Evolutionary conservation across 1,140 invertebrate species (phyloP).

Genomic region (Centruroides vittatus): DNA sequence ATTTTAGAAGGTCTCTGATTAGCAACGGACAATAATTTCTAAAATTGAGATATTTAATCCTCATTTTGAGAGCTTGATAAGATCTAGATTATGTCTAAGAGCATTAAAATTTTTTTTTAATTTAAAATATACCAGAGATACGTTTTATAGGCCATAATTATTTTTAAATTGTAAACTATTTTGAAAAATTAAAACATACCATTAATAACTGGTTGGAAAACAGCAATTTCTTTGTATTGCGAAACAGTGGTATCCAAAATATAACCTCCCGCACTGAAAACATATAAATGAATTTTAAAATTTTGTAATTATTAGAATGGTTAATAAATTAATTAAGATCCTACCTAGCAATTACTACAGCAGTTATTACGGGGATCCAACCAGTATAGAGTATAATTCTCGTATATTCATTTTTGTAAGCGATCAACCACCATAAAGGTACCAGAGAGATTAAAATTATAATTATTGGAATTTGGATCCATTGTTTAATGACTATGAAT

Average conservation of each 20-base stretch:
- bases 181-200: constrained; percentile 18
- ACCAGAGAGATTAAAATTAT: constrained; percentile 38
- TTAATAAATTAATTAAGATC: no score
- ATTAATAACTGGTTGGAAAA: constrained; percentile 36
- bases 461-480: constrained; percentile 10
- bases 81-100: no score
- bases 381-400: constrained; percentile 57
- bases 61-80: no score
- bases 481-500: constrained; percentile 4
- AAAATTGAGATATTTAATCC: no score
- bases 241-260: constrained; percentile 27
- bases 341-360: constrained; percentile 76
- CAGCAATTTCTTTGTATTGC: constrained; percentile 28
- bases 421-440: constrained; percentile 60
- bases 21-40: no score
- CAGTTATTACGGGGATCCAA: constrained; percentile 70
- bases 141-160: no score
- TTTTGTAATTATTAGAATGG: no score
- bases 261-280: constrained; percentile 18
- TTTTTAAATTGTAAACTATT: no score
- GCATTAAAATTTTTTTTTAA: no score
- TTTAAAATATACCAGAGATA: no score
- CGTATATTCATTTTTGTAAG: constrained; percentile 60
- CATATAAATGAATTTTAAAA: no score
- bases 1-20: no score